Conservation (phyloP, 2,797 vertebrate species). For the Pterois miles region DNA sequence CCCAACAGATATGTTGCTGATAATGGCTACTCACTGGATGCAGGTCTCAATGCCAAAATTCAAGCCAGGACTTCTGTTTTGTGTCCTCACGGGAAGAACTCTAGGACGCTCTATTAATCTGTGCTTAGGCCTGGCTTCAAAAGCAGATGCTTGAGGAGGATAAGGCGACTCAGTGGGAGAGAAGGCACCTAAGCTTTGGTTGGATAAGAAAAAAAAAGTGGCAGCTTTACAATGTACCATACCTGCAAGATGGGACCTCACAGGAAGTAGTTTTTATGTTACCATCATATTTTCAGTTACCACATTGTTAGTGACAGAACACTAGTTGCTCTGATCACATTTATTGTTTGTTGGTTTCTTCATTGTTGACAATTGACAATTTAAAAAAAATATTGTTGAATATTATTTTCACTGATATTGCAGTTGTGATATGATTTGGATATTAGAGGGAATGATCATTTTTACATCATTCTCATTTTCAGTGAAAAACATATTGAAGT, state of each 20-base stretch:
- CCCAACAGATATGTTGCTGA: slow-evolving; percentile 59
- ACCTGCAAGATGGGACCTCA: slow-evolving; percentile 58
- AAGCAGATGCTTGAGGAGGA: slow-evolving; percentile 81
- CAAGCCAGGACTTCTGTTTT: slow-evolving; percentile 64
- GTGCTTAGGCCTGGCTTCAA: slow-evolving; percentile 75
- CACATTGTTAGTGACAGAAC: not conserved
- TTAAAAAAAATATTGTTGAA: too few species aligned
- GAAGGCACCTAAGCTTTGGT: slow-evolving; percentile 66
- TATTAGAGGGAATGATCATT: too few species aligned
- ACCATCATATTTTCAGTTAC: slow-evolving; percentile 4
- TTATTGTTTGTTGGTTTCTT: not conserved
- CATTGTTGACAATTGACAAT: too few species aligned
- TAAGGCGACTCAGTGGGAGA: slow-evolving; percentile 76
- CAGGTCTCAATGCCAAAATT: slow-evolving; percentile 50
- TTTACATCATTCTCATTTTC: too few species aligned
- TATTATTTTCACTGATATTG: too few species aligned
- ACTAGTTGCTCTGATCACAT: not conserved
- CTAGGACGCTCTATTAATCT: slow-evolving; percentile 79
- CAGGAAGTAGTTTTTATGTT: slow-evolving; percentile 51
- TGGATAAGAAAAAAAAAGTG: slow-evolving; percentile 61
- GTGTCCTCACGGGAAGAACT: slow-evolving; percentile 67
- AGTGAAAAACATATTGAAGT: too few species aligned
- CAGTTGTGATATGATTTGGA: too few species aligned
- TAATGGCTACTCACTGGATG: slow-evolving; percentile 46
- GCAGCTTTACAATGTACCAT: slow-evolving; percentile 50